Conservation (phyloP, 2,797 vertebrate genomes). For the Pangasius larnaudii region DNA sequence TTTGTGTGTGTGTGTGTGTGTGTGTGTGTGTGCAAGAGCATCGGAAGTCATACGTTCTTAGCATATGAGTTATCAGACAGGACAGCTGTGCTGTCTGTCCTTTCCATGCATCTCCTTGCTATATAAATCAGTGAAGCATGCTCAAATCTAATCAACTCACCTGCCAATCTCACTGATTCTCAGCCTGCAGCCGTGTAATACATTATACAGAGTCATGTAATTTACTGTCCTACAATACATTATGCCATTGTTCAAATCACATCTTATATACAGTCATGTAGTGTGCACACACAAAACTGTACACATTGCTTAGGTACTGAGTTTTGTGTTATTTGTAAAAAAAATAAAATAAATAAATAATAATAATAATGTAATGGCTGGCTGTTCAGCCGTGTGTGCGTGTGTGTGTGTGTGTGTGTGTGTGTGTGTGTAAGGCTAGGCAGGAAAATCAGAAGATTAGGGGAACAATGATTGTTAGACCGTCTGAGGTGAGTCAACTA, state of each 20-base stretch:
- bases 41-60: constrained; percentile 40
- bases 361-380: background rate
- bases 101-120: constrained; percentile 34
- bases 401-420: background rate
- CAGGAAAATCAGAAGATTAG: background rate
- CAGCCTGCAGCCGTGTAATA: constrained; percentile 43
- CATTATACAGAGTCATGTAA: constrained; percentile 27
- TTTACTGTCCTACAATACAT: constrained; percentile 36
- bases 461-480: background rate
- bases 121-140: constrained; percentile 50
- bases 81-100: constrained; percentile 30
- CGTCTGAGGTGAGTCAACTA: background rate
- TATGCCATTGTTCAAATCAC: constrained; percentile 5
- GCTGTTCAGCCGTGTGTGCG: background rate
- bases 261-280: background rate
- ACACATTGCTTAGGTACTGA: background rate
- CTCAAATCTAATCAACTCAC: constrained; percentile 54
- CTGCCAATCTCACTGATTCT: constrained; percentile 51
- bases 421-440: background rate
- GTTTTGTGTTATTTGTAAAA: background rate
- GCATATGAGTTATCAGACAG: constrained; percentile 47
- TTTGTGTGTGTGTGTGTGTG: background rate
- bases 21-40: background rate
- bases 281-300: background rate
- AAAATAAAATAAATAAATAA: no score